These are phyloP conservation scores for Gymnarchus niloticus DNA, from an alignment of 2,113 vertebrate species.

Conservation along the genomic window DNA sequence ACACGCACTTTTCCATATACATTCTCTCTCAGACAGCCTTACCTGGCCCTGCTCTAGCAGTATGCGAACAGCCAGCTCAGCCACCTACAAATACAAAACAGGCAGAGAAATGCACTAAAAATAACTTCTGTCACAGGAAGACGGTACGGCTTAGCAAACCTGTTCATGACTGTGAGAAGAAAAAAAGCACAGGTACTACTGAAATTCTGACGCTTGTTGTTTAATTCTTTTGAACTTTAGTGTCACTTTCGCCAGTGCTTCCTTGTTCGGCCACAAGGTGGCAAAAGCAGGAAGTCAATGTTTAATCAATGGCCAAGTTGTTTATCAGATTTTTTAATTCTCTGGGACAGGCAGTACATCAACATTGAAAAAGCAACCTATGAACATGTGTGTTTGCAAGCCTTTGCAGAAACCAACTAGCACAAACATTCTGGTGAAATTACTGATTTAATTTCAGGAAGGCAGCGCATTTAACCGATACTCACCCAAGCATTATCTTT, in stretches of 20 bases:
- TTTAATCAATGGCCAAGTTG: not conserved
- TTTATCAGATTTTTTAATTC: not conserved
- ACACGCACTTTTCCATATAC: not conserved
- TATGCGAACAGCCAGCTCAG: slow-evolving; percentile 62
- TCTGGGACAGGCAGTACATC: not conserved
- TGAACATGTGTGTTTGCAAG: not conserved
- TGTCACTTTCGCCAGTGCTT: not conserved
- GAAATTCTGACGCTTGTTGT: not conserved
- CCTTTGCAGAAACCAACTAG: too few relatives aligned
- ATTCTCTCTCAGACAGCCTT: not conserved
- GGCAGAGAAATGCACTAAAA: not conserved
- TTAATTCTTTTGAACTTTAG: not conserved
- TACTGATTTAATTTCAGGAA: not conserved
- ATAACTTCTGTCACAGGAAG: not conserved
- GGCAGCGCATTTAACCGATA: not conserved
- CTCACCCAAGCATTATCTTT: not conserved
- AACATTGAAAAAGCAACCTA: not conserved
- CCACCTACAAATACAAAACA: slow-evolving; percentile 47
- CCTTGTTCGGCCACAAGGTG: not conserved
- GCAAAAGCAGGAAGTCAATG: not conserved
- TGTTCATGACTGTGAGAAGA: not conserved
- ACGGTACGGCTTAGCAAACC: not conserved
- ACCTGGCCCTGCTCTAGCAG: slow-evolving; percentile 69
- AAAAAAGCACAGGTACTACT: not conserved
- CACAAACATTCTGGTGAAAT: not conserved